Conservation (phyloP, 2,113 vertebrate species). For the Dipodomys stephensi region DNA sequence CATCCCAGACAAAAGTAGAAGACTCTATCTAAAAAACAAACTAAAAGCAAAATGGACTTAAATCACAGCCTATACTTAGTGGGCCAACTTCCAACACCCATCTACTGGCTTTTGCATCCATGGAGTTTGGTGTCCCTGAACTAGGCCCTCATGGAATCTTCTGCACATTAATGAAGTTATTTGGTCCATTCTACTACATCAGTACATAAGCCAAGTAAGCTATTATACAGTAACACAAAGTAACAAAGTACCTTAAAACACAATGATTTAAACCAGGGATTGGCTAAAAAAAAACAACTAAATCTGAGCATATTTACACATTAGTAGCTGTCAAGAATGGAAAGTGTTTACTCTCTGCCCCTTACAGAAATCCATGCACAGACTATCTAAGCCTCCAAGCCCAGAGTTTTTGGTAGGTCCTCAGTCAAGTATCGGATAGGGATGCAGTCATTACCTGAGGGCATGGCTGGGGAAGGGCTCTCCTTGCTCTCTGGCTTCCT, state of each 20-base stretch:
- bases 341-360: accelerated
- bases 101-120: too few species aligned
- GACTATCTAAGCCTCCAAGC: background rate
- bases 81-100: too few species aligned
- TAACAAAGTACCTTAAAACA: background rate
- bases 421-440: background rate
- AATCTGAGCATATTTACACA: accelerated
- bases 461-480: background rate
- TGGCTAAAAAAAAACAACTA: background rate
- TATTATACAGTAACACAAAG: background rate
- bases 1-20: too few species aligned
- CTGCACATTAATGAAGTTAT: background rate
- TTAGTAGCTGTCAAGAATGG: background rate
- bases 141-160: background rate
- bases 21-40: too few species aligned
- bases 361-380: background rate
- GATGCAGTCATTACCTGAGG: background rate
- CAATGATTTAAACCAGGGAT: background rate
- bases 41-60: too few species aligned
- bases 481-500: background rate
- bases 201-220: background rate
- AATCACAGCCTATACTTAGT: too few species aligned
- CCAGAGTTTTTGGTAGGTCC: background rate
- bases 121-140: background rate
- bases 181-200: background rate